Conservation (phyloP, 1,140 invertebrate genomes). For the Drosophila albomicans region DNA sequence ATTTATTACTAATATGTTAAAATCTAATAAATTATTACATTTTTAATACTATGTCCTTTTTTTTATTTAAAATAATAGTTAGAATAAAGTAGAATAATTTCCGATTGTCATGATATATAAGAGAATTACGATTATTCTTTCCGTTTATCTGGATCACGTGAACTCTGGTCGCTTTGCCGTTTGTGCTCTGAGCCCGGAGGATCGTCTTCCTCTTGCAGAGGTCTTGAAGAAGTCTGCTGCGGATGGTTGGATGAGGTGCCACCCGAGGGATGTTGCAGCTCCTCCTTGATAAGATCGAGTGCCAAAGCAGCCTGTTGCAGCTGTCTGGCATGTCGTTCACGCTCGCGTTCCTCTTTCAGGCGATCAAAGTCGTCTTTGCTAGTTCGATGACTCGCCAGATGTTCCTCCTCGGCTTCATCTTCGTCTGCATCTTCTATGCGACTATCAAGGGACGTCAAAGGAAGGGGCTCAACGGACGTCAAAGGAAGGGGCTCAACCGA, state of each 20-base stretch:
- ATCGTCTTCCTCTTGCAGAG: no score
- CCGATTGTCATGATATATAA: no score
- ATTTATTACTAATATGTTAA: no score
- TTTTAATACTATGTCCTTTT: no score
- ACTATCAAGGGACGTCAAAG: not conserved
- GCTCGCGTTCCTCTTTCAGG: constrained; percentile 51
- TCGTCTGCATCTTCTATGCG: not conserved
- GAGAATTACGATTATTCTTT: no score
- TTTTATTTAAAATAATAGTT: no score
- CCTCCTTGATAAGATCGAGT: constrained; percentile 63
- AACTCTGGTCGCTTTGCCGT: no score
- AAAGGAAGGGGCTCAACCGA: not conserved
- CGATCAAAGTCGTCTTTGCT: constrained; percentile 67
- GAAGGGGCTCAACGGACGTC: not conserved
- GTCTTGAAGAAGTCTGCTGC: not conserved
- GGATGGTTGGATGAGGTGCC: not conserved
- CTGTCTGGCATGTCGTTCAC: constrained; percentile 54
- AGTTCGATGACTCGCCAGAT: not conserved
- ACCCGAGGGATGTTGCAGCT: constrained; percentile 20
- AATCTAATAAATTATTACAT: no score
- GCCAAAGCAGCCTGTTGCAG: constrained; percentile 60
- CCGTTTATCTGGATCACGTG: no score
- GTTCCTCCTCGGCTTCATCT: constrained; percentile 11
- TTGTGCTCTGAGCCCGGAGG: no score
- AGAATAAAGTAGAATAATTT: no score